phyloP scores from a whole-genome alignment of 2,888 invertebrate genomes.

The Nomada ferruginata region DNA sequence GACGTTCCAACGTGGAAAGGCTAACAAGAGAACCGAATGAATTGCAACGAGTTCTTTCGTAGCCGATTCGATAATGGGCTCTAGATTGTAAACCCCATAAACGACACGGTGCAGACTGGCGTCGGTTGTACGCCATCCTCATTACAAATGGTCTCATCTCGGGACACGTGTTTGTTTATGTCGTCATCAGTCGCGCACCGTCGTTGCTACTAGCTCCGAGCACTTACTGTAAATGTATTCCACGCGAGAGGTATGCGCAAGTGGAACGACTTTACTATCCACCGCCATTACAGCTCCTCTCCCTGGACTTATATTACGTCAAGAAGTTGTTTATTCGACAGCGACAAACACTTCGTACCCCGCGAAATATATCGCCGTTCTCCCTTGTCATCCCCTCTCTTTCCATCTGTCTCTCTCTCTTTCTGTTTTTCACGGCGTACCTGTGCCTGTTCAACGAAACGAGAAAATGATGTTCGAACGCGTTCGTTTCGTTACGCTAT shows the following conservation, averaged over 20 bases:
- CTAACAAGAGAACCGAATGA: constrained; percentile 14
- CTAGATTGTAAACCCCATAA: constrained; percentile 49
- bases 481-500: neutral
- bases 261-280: constrained; percentile 65
- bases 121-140: constrained; percentile 64
- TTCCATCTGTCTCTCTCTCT: neutral
- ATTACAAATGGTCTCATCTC: constrained; percentile 71
- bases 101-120: constrained; percentile 39
- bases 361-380: constrained; percentile 11
- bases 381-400: neutral
- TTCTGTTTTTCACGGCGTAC: no score
- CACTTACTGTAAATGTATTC: constrained; percentile 73
- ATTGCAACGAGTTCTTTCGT: constrained; percentile 40
- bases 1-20: neutral
- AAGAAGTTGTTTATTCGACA: constrained; percentile 56
- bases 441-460: neutral
- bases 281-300: constrained; percentile 51
- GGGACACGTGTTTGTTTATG: constrained; percentile 72
- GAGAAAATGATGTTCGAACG: neutral
- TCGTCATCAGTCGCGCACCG: constrained; percentile 64
- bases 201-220: constrained; percentile 58
- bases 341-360: constrained; percentile 27
- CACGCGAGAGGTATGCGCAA: constrained; percentile 67
- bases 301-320: constrained; percentile 55
- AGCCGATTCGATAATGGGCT: constrained; percentile 54